Evolutionary conservation across 2,888 invertebrate genomes (phyloP), one percentile per base, ranked within the genome.

Genomic region (Micoletzkya japonica): DNA sequence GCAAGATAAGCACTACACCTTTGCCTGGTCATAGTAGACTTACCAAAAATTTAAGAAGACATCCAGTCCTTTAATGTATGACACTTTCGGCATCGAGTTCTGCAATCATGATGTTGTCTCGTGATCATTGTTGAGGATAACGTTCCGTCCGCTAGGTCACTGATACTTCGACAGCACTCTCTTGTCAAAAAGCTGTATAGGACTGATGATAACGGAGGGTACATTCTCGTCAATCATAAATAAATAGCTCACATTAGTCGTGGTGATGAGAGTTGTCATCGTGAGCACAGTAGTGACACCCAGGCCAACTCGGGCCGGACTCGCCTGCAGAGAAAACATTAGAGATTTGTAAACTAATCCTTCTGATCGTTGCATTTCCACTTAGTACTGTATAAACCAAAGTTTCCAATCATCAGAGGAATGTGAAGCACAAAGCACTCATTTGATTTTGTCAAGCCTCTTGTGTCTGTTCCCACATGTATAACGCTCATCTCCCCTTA

Each of bases 41-140:
- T 24, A 78, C 78, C 84, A 85, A 71, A 84, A 85, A 60, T 82
- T 83, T n/a, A 85, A 72, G 69, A 85, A 84, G 24, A 84, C 83
- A 72, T 84, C 84, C 44, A 84, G 70, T 32, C 84, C 83, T 56
- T 95, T 95, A 88, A 95, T 94, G 89, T 95, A 95, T 79, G 94
- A 94, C 87, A 95, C 95, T 90, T 97, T 94, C 83, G 97, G 97
- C 88, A 98, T 90, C 84, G 81, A 79, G 66, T 84, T 83, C 73
- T 76, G 37, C 14, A 70, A 68, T 20, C 20, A 14, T 44, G 44
- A n/a, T n/a, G n/a, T n/a, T n/a, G n/a, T n/a, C n/a, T n/a, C n/a
- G n/a, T n/a, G n/a, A n/a, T n/a, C n/a, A n/a, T n/a, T n/a, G n/a
- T n/a, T n/a, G n/a, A n/a, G n/a, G n/a, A n/a, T n/a, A n/a, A n/a